phyloP scores from a whole-genome alignment of 1,140 invertebrate genomes.

The Adoxophyes honmai region DNA sequence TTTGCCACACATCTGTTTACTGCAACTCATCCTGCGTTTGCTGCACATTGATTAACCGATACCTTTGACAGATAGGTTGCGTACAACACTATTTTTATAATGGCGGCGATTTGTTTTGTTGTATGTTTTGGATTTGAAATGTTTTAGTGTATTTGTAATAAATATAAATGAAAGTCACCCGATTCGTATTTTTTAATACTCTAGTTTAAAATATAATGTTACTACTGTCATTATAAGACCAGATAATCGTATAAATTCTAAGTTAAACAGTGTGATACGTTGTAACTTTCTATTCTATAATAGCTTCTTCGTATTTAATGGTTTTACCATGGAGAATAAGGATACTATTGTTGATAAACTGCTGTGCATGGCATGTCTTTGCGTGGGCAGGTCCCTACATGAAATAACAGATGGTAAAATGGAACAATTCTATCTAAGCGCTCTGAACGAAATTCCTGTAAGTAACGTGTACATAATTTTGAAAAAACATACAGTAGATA shows the following conservation, averaged over 20 bases:
- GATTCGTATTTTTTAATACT: no score
- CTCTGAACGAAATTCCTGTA: slow-evolving; percentile 54
- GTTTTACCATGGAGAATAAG: slow-evolving; percentile 38
- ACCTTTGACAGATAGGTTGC: background rate
- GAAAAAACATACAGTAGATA: no score
- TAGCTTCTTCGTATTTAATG: background rate
- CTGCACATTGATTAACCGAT: slow-evolving; percentile 6
- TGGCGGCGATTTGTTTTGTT: slow-evolving; percentile 32
- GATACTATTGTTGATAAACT: slow-evolving; percentile 33
- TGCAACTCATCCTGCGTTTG: no score
- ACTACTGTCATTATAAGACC: no score
- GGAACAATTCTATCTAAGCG: slow-evolving; percentile 47
- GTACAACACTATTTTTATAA: slow-evolving; percentile 18
- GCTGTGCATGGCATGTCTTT: slow-evolving; percentile 55
- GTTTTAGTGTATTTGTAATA: background rate
- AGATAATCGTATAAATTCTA: no score
- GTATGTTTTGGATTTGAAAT: slow-evolving; percentile 13
- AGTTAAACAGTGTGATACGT: no score
- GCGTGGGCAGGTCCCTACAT: slow-evolving; percentile 39
- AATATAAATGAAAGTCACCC: no score
- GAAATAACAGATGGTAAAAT: slow-evolving; percentile 38
- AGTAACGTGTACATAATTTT: slow-evolving; percentile 24
- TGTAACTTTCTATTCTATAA: slow-evolving; percentile 1
- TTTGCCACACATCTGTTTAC: no score
- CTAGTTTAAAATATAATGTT: no score